phyloP scores from a whole-genome alignment of 2,113 vertebrate species.

The Lophotis ruficrista region DNA sequence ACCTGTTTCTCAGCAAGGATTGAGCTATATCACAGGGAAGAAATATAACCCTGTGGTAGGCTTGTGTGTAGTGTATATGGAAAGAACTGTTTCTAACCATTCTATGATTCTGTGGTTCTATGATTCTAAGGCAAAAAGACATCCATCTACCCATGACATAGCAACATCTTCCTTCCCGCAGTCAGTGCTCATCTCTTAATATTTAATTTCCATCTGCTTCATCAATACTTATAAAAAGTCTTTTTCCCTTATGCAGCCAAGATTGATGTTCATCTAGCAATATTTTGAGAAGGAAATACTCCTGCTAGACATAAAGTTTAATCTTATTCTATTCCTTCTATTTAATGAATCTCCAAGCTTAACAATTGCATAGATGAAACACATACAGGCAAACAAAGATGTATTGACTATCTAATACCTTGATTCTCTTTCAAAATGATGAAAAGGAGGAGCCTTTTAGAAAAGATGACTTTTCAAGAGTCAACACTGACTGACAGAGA shows the following conservation, averaged over 20 bases:
- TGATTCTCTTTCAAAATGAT: background rate
- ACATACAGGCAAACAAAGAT: background rate
- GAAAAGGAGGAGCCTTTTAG: background rate
- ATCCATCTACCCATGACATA: background rate
- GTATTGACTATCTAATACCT: background rate
- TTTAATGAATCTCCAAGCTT: background rate
- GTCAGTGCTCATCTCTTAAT: background rate
- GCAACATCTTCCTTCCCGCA: background rate
- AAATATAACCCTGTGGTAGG: background rate
- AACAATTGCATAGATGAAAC: background rate
- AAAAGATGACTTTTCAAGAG: background rate
- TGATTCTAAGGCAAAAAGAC: background rate
- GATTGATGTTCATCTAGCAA: background rate
- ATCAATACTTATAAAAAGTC: background rate
- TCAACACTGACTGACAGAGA: background rate
- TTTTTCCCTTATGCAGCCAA: background rate
- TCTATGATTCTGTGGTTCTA: no score
- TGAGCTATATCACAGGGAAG: background rate
- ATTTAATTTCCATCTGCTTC: background rate
- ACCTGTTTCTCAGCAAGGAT: background rate
- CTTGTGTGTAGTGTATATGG: background rate
- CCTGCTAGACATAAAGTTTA: background rate
- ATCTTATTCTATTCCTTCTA: background rate
- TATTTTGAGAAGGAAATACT: background rate
- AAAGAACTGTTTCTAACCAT: background rate